Base-by-base conservation (phyloP, 1,140 invertebrate genomes). In the Ectropis grisescens region DNA sequence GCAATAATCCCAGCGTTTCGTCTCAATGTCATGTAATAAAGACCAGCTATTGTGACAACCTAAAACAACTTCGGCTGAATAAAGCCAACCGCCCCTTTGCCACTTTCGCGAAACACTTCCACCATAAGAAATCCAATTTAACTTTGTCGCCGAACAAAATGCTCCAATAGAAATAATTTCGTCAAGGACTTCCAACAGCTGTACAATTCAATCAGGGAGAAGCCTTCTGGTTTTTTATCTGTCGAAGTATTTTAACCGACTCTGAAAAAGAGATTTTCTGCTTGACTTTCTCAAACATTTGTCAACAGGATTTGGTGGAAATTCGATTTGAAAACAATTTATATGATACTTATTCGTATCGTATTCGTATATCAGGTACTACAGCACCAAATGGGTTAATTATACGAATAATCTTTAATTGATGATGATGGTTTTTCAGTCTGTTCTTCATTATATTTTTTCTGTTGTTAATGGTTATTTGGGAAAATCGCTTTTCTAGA, bases 51-150 rank as follows among this genome's bases (percentile, higher is more conserved):
- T 57, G 58, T 68, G 45, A 60, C 62, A 69, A 41, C 30, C 25
- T 65, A 68, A 67, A 65, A 56, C 58, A 58, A 37, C 49, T 40
- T 37, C 37, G 44, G 41, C 42, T 47, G 58, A 59, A 66, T 66
- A 64, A 65, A 71, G 41, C 41, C 56, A 43, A 59, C 58, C 58
- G 49, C 52, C 42, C 44, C 35, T 43, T 47, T 56, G 53, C 52
- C 58, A 56, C 52, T 64, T 54, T 47, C 38, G 51, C 45, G 33
- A 64, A 52, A 50, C 54, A 61, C 55, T 65, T 64, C 50, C 60
- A 60, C 66, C 66, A 72, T 72, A 78, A 75, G 59, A 78, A 78
- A 78, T 72, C 61, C 66, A 78, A 78, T 78, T 75, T 75, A 70
- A 75, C 70, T 74, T 75, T 70, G 59, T 67, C 64, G 51, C 50